Percentiles rank a stretch among this genome's conserved stretches.
Evolutionary conservation across 2,888 invertebrate genomes (phyloP).

Genomic region (Drosophila suboccidentalis): DNA sequence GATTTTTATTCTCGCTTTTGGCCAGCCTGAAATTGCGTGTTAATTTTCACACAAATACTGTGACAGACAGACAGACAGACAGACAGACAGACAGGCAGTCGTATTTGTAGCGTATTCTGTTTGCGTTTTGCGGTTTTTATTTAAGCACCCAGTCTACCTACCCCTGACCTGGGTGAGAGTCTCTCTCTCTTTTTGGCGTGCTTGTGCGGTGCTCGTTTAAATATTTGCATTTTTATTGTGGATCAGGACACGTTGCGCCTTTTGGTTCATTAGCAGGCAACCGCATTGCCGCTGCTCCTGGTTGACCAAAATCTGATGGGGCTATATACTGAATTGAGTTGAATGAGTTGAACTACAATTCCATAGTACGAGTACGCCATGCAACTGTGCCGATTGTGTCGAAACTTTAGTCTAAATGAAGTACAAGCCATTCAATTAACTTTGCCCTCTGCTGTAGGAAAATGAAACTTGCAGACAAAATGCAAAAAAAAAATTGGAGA

Average conservation of each 20-base stretch:
- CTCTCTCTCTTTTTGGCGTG: slow-evolving; percentile 40
- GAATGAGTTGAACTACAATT: slow-evolving; percentile 12
- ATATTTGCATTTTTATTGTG: slow-evolving; percentile 77
- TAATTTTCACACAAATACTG: slow-evolving; percentile 76
- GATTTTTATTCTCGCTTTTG: slow-evolving; percentile 56
- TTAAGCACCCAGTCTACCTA: slow-evolving; percentile 26
- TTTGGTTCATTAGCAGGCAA: slow-evolving; percentile 67
- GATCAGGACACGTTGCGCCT: slow-evolving; percentile 45
- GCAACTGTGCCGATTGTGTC: slow-evolving; percentile 54
- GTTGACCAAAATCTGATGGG: slow-evolving; percentile 48
- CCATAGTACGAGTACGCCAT: slow-evolving; percentile 3
- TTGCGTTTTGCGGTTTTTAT: slow-evolving; percentile 67
- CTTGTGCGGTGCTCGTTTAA: slow-evolving; percentile 64
- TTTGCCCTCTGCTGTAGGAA: slow-evolving; percentile 47
- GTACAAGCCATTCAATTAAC: slow-evolving; percentile 76
- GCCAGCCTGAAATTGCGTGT: slow-evolving; percentile 74
- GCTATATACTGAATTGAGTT: slow-evolving; percentile 4
- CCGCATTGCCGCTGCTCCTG: slow-evolving; percentile 41
- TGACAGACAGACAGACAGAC: slow-evolving; percentile 19
- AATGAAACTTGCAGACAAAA: slow-evolving; percentile 55
- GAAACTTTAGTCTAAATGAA: slow-evolving; percentile 69
- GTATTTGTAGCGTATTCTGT: slow-evolving; percentile 60
- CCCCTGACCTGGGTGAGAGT: slow-evolving; percentile 9
- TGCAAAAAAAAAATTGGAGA: slow-evolving; percentile 53
- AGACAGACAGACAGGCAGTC: slow-evolving; percentile 22